phyloP scores from a whole-genome alignment of 2,113 vertebrate genomes.

The Stegastes partitus region DNA sequence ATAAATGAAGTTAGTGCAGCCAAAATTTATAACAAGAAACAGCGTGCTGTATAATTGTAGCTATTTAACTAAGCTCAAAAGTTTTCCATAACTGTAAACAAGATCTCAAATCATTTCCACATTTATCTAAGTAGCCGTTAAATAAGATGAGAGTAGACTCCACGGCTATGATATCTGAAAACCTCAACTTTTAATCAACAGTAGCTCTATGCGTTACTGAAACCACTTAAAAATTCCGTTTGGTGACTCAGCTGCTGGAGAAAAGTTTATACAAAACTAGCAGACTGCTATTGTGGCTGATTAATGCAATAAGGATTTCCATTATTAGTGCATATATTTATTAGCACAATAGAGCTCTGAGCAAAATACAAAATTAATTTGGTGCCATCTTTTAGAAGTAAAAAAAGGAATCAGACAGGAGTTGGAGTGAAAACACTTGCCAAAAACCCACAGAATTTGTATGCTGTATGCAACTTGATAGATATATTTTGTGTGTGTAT shows the following conservation, averaged over 20 bases:
- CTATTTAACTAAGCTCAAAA: constrained; percentile 11
- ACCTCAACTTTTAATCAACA: constrained; percentile 12
- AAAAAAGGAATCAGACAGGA: background rate
- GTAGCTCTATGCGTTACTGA: background rate
- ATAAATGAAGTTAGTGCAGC: background rate
- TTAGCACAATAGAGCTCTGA: background rate
- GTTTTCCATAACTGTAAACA: constrained; percentile 2
- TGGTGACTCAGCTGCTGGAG: constrained; percentile 5
- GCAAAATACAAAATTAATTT: constrained; percentile 6
- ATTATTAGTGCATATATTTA: constrained; percentile 20
- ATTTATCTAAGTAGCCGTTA: too few relatives aligned
- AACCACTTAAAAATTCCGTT: background rate
- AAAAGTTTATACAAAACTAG: background rate
- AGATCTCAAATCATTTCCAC: background rate
- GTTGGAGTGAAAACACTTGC: background rate
- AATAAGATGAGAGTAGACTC: background rate
- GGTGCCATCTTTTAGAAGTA: constrained; percentile 10
- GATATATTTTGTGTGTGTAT: background rate
- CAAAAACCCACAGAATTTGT: background rate
- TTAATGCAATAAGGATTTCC: constrained; percentile 30
- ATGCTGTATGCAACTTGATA: background rate
- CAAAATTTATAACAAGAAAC: too few relatives aligned
- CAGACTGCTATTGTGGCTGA: constrained; percentile 3
- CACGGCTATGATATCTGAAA: background rate
- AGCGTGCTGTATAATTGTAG: background rate